Evolutionary conservation across 2,113 vertebrate genomes (phyloP).

Genomic region (Hiodon tergisus): DNA sequence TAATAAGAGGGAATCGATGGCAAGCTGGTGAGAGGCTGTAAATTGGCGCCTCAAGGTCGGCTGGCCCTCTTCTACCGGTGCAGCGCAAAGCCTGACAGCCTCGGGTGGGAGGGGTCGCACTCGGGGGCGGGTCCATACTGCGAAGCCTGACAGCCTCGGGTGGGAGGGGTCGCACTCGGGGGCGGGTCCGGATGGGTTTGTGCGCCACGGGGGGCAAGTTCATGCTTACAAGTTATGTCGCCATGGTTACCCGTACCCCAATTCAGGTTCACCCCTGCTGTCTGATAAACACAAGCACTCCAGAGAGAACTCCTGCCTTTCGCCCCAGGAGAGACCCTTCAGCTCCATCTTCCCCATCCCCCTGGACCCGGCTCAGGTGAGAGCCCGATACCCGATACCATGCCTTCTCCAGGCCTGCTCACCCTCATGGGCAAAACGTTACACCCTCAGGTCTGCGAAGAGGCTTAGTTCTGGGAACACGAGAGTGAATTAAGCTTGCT

Average conservation of each 20-base stretch:
- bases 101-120: background rate
- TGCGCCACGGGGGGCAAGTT: background rate
- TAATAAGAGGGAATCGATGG: no score
- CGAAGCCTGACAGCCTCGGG: no score
- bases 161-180: no score
- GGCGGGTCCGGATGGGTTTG: no score
- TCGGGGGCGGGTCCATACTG: background rate
- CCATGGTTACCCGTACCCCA: constrained; percentile 1
- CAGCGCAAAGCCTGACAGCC: no score
- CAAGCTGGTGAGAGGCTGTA: no score
- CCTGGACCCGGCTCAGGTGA: constrained; percentile 81
- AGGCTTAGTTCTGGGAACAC: background rate
- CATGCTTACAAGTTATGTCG: background rate
- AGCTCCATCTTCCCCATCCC: constrained; percentile 88
- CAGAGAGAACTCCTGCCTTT: constrained; percentile 89
- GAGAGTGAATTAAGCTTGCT: no score
- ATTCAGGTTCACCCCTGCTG: constrained; percentile 85
- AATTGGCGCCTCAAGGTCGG: no score
- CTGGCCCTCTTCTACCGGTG: no score
- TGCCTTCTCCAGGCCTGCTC: no score
- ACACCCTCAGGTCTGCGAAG: background rate
- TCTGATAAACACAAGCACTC: constrained; percentile 98
- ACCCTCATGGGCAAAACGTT: background rate
- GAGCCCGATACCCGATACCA: background rate
- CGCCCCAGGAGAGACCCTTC: constrained; percentile 88